Conservation (phyloP, 2,888 invertebrate species). For the Germaria angustata region DNA sequence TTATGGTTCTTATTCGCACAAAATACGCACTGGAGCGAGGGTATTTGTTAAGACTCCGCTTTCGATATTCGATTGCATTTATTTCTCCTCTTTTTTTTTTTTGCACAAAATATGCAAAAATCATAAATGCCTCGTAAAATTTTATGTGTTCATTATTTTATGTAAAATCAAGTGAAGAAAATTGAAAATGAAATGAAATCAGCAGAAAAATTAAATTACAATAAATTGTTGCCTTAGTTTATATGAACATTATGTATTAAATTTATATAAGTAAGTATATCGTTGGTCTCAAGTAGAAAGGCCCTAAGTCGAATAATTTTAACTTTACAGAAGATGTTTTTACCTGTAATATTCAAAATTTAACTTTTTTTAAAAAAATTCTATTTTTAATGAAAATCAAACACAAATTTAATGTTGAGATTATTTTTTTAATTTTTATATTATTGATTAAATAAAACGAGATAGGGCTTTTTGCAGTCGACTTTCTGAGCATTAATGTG, state of each 20-base stretch:
- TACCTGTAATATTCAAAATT: too few relatives aligned
- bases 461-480: too few relatives aligned
- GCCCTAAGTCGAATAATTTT: too few relatives aligned
- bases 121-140: conserved; percentile 62
- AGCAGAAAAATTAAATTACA: conserved; percentile 3
- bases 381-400: too few relatives aligned
- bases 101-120: conserved; percentile 42
- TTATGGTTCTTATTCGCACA: conserved; percentile 34
- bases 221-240: conserved; percentile 37
- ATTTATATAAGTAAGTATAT: conserved; percentile 38
- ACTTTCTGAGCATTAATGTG: too few relatives aligned
- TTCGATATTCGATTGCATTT: conserved; percentile 21
- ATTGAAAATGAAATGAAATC: neutral
- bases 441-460: too few relatives aligned
- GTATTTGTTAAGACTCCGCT: neutral
- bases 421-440: too few relatives aligned
- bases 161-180: conserved; percentile 11
- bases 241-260: conserved; percentile 33
- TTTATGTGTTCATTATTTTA: conserved; percentile 57
- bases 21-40: neutral
- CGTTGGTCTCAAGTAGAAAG: too few relatives aligned
- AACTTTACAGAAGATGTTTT: too few relatives aligned
- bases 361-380: too few relatives aligned
- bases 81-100: conserved; percentile 11
- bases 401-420: too few relatives aligned